Conservation (phyloP, 2,888 invertebrate genomes). For the Alcis repandata region DNA sequence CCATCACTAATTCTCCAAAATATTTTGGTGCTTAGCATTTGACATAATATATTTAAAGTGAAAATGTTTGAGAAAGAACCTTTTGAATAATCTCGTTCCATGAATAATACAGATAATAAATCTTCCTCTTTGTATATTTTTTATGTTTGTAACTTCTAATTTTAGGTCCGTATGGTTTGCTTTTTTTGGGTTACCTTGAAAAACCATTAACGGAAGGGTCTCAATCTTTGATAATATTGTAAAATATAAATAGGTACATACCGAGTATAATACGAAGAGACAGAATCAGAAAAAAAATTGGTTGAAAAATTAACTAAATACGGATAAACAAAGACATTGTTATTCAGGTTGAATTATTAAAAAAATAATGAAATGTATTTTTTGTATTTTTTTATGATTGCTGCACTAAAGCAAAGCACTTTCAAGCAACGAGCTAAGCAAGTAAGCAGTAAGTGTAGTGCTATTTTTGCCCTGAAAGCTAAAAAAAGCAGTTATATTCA, state of each 20-base stretch:
- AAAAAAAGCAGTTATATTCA: too few relatives aligned
- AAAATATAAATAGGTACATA: too few relatives aligned
- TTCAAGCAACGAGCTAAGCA: too few relatives aligned
- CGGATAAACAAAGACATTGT: background rate
- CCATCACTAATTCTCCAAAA: conserved; percentile 32
- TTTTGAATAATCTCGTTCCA: conserved; percentile 47
- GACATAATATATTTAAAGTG: conserved; percentile 14
- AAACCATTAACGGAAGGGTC: conserved; percentile 12
- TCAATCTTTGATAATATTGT: conserved; percentile 20
- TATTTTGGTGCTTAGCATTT: conserved; percentile 23
- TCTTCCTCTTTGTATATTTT: conserved; percentile 50
- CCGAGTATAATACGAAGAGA: too few relatives aligned
- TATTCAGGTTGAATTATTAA: too few relatives aligned
- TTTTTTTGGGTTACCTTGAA: conserved; percentile 26
- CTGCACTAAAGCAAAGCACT: too few relatives aligned
- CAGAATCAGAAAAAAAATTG: background rate
- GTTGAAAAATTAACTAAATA: background rate
- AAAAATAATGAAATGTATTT: too few relatives aligned
- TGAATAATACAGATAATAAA: conserved; percentile 58
- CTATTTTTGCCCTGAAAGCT: too few relatives aligned
- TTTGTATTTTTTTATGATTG: too few relatives aligned
- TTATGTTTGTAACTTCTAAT: conserved; percentile 48
- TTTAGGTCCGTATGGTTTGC: conserved; percentile 39
- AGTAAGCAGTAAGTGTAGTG: too few relatives aligned
- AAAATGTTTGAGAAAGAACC: conserved; percentile 38